Evolutionary conservation across 2,113 vertebrate genomes (phyloP).

Genomic region (Phaethon lepturus): DNA sequence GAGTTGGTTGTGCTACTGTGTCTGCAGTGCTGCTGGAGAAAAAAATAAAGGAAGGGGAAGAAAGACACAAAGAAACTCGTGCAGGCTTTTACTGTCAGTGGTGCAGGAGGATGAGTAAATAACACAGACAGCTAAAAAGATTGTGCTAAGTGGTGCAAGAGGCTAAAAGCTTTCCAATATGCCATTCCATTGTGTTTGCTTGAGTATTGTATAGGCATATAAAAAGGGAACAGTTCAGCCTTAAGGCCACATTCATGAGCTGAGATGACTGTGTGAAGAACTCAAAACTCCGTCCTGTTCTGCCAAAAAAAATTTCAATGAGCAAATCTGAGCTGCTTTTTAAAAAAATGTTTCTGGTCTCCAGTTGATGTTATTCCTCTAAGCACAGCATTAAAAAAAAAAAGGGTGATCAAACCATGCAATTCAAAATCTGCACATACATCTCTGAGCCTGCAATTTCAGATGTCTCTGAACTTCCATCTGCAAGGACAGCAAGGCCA

Average conservation of each 20-base stretch:
- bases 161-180: background rate
- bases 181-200: background rate
- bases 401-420: background rate
- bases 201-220: background rate
- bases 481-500: background rate
- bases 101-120: background rate
- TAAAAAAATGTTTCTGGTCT: background rate
- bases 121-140: conserved; percentile 37
- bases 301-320: background rate
- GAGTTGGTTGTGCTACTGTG: background rate
- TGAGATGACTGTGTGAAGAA: background rate
- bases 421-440: background rate
- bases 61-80: background rate
- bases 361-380: background rate
- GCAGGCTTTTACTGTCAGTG: conserved; percentile 1
- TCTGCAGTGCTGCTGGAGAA: background rate
- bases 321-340: background rate
- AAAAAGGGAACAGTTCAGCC: background rate
- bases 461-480: background rate
- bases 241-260: background rate
- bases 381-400: background rate
- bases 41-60: background rate
- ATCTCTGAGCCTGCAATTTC: background rate
- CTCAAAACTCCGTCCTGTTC: background rate
- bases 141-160: background rate